Conservation (phyloP, 2,113 vertebrate species). For the Vidua chalybeata region DNA sequence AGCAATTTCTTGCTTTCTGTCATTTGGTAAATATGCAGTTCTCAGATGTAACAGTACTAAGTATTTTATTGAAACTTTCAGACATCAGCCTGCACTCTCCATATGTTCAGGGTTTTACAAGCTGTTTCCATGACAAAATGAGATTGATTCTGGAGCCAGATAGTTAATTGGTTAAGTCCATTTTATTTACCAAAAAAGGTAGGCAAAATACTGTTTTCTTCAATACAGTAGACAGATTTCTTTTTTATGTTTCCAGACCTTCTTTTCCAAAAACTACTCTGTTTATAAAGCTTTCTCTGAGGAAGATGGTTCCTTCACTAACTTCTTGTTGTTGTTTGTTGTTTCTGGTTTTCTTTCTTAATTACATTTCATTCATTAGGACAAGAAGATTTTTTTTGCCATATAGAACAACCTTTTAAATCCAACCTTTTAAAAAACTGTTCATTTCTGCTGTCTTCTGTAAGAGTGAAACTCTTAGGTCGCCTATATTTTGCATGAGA, state of each 20-base stretch:
- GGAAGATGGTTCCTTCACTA: neutral
- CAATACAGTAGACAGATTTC: neutral
- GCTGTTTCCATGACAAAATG: slow-evolving; percentile 3
- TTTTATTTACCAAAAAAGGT: neutral
- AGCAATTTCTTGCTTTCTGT: neutral
- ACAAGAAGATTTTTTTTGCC: neutral
- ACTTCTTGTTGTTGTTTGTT: neutral
- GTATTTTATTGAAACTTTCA: slow-evolving; percentile 1
- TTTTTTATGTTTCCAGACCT: neutral
- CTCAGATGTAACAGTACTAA: neutral
- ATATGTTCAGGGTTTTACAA: neutral
- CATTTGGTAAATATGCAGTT: neutral
- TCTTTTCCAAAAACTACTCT: neutral
- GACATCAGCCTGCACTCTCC: neutral
- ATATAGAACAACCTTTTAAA: neutral
- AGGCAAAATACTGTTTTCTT: neutral
- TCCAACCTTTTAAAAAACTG: neutral
- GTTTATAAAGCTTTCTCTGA: neutral
- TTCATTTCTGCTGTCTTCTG: neutral
- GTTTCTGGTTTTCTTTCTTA: neutral
- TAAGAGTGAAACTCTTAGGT: neutral
- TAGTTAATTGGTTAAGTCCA: neutral
- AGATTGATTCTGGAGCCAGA: neutral
- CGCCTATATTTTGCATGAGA: neutral
- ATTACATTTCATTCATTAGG: neutral